Evolutionary conservation across 2,797 vertebrate genomes (phyloP), one percentile per base, ranked within the genome.

Genomic region (Alauda arvensis): DNA sequence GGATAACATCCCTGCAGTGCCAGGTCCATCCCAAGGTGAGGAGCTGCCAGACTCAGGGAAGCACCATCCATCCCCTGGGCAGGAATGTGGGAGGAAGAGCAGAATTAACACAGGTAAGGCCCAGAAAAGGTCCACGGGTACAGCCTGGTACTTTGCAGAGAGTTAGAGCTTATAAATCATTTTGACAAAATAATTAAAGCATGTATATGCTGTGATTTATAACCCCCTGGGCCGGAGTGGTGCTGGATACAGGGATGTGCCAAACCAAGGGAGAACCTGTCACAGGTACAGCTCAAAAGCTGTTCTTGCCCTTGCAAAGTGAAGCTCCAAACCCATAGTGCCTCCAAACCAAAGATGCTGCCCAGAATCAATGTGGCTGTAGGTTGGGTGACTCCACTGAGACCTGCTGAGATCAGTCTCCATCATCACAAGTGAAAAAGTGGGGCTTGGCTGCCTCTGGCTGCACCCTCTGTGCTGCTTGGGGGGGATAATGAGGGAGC

Each of bases 171-270:
- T 78, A 89, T 92, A 91, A 93, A 94, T 93, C 74, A 87, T 63
- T 74, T 85, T 93, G 92, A 93, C 91, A 93, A 93, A 95, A 83
- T 94, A 94, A 94, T 94, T 90, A 94, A 93, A 78, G 70, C 63
- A 33, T 51, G 19, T 56, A 40, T 56, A 37, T 60, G 49, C 63
- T 72, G 16, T 87, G 69, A 93, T 93, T 92, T 91, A 90, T 94
- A 72, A 42, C 31, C 6, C 53, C n/a, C 42, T 4, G 10, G 49
- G 48, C 46, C 11, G 1, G 10, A 25, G 43, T 18, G 59, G 59
- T 6, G 71, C 71, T 68, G 48, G 86, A 24, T 61, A 48, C 8
- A 10, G 68, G 8, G 59, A 52, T 23, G 34, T 33, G 34, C 5
- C 45, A 75, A 85, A 75, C 10, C 76, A 48, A 67, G 81, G 33